These are phyloP conservation scores for Troides oblongomaculatus DNA, from an alignment of 2,888 invertebrate genomes.

Conservation along the genomic window DNA sequence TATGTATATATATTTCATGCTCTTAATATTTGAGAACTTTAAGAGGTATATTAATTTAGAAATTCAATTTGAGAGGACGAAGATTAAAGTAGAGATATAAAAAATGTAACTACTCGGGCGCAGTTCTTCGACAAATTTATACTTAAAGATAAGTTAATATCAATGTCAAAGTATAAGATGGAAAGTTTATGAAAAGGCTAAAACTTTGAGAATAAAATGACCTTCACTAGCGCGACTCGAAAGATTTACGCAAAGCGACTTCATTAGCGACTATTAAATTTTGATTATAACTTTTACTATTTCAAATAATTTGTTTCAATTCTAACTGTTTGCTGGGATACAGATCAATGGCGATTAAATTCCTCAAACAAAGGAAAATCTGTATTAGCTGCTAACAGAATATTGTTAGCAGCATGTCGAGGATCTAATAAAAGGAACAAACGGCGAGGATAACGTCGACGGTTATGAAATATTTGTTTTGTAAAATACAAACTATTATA, in stretches of 20 bases:
- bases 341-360: no score
- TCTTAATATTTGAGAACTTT: background rate
- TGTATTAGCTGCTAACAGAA: no score
- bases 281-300: background rate
- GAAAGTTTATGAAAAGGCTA: background rate
- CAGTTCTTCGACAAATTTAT: background rate
- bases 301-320: background rate
- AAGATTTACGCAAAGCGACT: background rate
- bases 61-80: background rate
- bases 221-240: background rate
- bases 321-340: no score
- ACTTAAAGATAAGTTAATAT: background rate
- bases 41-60: background rate
- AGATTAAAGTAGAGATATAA: background rate
- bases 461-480: no score
- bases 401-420: no score
- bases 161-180: background rate
- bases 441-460: no score
- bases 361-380: no score
- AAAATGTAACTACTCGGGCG: background rate
- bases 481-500: no score
- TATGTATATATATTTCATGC: background rate
- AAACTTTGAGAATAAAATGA: background rate
- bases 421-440: no score
- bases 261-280: no score